Evolutionary conservation across 92 coral and sea anemone genomes (phyloP).

Genomic region (Epizoanthus rinbou): DNA sequence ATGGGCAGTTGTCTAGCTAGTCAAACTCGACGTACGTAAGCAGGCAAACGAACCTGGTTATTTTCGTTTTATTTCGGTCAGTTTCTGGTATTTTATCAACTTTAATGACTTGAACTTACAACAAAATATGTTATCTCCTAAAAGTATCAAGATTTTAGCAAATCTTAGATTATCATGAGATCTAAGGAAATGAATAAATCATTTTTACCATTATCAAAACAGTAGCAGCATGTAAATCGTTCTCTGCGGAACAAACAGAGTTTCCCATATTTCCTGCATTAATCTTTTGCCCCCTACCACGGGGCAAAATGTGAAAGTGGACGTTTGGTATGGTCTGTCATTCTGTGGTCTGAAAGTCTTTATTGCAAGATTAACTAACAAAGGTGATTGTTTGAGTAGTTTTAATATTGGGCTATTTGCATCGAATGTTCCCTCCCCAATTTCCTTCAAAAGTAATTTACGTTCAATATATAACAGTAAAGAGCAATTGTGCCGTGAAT

Average conservation of each 20-base stretch:
- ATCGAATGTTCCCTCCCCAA: conserved; percentile 11
- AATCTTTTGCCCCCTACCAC: conserved; percentile 19
- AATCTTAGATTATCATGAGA: too few species aligned
- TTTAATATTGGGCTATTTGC: conserved; percentile 16
- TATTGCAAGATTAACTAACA: conserved; percentile 34
- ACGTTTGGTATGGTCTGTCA: not conserved
- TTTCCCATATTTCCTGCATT: not conserved
- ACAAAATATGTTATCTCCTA: too few species aligned
- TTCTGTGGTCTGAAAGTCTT: not conserved
- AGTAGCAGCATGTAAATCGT: too few species aligned
- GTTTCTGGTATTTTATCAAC: too few species aligned
- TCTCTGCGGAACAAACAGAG: not conserved
- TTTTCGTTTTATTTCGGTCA: too few species aligned
- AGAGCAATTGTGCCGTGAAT: conserved; percentile 6
- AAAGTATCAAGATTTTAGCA: too few species aligned
- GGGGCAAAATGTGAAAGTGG: not conserved
- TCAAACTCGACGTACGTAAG: too few species aligned
- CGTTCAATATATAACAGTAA: conserved; percentile 2
- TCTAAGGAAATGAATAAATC: too few species aligned
- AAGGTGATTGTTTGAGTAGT: conserved; percentile 6
- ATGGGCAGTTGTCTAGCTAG: too few species aligned
- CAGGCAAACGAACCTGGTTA: too few species aligned
- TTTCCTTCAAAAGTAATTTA: not conserved
- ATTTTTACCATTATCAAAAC: too few species aligned
- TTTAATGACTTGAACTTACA: too few species aligned